These are phyloP conservation scores for Podilymbus podiceps DNA, from an alignment of 2,113 vertebrate species.

Conservation along the genomic window DNA sequence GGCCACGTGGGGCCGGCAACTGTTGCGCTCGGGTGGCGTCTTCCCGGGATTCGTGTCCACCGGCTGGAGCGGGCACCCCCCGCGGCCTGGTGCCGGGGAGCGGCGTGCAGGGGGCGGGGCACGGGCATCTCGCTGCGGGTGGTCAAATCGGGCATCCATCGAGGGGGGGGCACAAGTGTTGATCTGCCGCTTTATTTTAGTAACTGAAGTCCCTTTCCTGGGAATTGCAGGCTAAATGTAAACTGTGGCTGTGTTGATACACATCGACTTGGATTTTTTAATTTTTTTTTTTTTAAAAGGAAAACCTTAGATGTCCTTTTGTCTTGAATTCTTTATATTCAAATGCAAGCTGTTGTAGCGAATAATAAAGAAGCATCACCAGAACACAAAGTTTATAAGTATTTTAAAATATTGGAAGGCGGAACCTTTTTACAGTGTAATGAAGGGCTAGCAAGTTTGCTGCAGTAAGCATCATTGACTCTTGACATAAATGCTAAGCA, in stretches of 20 bases:
- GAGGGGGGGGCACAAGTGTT: rapidly evolving
- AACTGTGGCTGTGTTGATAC: rapidly evolving
- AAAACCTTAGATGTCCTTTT: not conserved
- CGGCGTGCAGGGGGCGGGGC: too few species aligned
- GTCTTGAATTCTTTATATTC: not conserved
- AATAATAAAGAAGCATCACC: not conserved
- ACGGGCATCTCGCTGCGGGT: not conserved
- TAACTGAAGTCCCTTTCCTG: not conserved
- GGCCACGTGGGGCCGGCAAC: not conserved
- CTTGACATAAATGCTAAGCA: not conserved
- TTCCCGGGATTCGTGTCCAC: not conserved
- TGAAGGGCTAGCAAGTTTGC: not conserved
- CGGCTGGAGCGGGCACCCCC: not conserved
- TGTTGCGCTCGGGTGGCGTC: not conserved
- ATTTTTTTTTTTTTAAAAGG: too few species aligned
- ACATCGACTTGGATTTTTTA: rapidly evolving
- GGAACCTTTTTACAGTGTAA: rapidly evolving
- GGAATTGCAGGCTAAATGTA: not conserved
- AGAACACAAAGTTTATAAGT: not conserved
- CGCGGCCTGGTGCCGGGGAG: not conserved
- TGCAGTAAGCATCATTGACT: not conserved
- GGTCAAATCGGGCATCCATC: rapidly evolving
- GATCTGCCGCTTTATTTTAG: too few species aligned
- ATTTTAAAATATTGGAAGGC: not conserved
- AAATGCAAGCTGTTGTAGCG: not conserved